Base-by-base conservation (phyloP, 2,113 vertebrate species). In the Thinocorus orbignyianus region DNA sequence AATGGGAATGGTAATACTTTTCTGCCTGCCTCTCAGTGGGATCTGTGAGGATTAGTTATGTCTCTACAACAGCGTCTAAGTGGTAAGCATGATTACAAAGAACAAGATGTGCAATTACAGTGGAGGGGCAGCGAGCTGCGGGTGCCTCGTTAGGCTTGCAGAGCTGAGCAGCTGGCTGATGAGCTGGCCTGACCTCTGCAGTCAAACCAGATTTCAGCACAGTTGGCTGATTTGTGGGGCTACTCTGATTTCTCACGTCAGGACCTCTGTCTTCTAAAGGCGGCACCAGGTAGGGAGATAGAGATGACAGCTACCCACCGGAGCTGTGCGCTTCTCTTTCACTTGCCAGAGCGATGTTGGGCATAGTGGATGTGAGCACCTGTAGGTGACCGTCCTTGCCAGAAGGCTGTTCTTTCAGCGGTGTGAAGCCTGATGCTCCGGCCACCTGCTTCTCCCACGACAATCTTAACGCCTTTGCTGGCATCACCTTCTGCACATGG, bases 121-220 rank as follows among this genome's bases (percentile, higher is more conserved):
- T 80, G 88, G 90, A 80, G 90, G 90, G 88, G 88, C 94, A 88
- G 92, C 68, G 41, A 93, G 92, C 96, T 92, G 96, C 7, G 46
- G 80, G 88, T 66, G 90, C 92, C 94, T 94, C 14, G 37, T 93
- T 92, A 58, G 85, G 48, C 85, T 86, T 70, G 17, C 79, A 55
- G 35, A 70, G 90, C 82, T 42, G 88, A 94, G 90, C 93, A 95
- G 95, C 95, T 96, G 93, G 79, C 85, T 96, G 93, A 92, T 88
- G 94, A 95, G 95, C 88, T 95, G 71, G 41, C 68, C 79, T 96
- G 96, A 96, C 95, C 94, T 96, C 82, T 11, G 18, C 88, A 90
- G 82, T 85, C 86, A 78, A 88, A 93, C 82, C 92, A 93, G 42
- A 94, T 94, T 95, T 94, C 93, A 95, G 85, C 94, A 78, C 95